A percentile compares a stretch with the other conserved stretches of the same genome.
Evolutionary conservation across 2,797 vertebrate species (phyloP).

Genomic region (Alca torda): DNA sequence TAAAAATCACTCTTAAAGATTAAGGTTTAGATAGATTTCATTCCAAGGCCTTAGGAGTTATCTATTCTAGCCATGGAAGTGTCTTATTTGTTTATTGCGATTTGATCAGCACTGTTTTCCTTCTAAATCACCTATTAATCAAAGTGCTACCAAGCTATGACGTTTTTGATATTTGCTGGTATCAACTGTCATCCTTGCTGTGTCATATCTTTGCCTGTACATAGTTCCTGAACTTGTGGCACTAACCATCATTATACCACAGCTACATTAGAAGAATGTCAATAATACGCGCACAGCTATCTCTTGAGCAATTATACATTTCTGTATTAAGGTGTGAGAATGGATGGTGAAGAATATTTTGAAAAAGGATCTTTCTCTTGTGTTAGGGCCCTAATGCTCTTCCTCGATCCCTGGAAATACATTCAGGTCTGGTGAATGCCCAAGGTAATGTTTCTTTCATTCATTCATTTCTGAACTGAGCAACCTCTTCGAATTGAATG

Average conservation of each 20-base stretch:
- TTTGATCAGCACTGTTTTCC: not conserved
- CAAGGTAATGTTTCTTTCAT: not conserved
- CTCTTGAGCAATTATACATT: not conserved
- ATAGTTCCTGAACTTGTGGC: not conserved
- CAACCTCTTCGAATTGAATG: not conserved
- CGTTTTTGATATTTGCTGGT: not conserved
- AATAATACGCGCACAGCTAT: not conserved
- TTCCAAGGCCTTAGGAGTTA: not conserved
- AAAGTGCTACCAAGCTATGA: not conserved
- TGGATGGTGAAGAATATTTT: not conserved
- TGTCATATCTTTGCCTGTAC: not conserved
- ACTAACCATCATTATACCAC: not conserved
- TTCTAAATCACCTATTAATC: not conserved
- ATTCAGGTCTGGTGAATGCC: not conserved
- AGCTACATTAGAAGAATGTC: not conserved
- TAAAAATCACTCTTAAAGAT: not conserved
- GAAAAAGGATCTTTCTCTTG: not conserved
- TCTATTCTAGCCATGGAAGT: not conserved
- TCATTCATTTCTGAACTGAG: not conserved
- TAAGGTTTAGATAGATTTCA: not conserved
- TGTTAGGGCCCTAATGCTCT: not conserved
- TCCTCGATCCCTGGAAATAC: not conserved
- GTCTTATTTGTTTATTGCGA: not conserved
- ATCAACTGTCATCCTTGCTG: not conserved
- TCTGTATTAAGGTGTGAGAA: not conserved